A percentile compares a stretch with the other conserved stretches of the same genome.
Evolutionary conservation across 2,797 vertebrate species (phyloP).

Genomic region (Aselliscus stoliczkanus): DNA sequence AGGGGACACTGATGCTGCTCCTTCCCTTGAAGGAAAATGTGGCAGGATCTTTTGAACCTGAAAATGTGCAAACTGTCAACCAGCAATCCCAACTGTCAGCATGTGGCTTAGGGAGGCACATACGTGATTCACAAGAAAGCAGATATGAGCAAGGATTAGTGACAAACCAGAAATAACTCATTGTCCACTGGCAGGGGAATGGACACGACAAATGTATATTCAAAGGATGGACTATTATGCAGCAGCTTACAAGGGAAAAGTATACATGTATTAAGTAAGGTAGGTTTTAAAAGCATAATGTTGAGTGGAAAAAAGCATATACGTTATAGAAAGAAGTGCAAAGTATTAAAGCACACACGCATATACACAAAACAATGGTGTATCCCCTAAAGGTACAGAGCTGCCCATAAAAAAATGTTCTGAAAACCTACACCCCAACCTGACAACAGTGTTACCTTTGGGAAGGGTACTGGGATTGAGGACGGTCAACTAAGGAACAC

Average conservation of each 20-base stretch:
- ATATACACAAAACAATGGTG: neutral
- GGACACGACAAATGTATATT: neutral
- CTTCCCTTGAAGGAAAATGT: neutral
- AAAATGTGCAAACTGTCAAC: neutral
- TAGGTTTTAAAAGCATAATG: neutral
- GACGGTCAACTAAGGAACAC: neutral
- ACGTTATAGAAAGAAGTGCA: neutral
- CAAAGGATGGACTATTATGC: neutral
- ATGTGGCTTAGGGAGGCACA: neutral
- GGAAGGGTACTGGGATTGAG: neutral
- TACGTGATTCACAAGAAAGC: accelerated
- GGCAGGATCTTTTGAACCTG: neutral
- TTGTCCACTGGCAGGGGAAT: neutral
- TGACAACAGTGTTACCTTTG: neutral
- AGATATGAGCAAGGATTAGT: neutral
- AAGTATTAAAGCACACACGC: neutral
- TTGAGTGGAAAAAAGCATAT: neutral
- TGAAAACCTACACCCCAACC: neutral
- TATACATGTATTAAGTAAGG: neutral
- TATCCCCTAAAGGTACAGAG: no score
- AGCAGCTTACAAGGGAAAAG: neutral
- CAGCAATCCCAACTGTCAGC: neutral
- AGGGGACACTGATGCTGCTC: neutral
- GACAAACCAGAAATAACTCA: neutral
- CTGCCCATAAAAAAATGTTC: neutral